Conservation (phyloP, 2,113 vertebrate genomes). For the Mastomys natalensis region DNA sequence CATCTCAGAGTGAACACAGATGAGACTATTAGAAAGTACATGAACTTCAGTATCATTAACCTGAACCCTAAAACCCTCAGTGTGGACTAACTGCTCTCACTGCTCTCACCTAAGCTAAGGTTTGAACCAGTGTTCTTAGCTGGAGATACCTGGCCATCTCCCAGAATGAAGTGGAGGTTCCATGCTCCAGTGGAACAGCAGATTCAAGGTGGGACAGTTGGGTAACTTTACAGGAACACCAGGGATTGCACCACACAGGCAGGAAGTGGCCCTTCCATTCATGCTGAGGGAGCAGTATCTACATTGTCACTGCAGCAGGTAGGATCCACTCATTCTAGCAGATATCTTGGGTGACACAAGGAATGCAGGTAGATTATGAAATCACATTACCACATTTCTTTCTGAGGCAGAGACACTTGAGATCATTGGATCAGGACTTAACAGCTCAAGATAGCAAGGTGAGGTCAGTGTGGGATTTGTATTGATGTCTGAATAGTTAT, state of each 20-base stretch:
- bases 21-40: background rate
- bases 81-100: background rate
- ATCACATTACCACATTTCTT: accelerated
- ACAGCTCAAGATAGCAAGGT: background rate
- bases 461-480: background rate
- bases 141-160: background rate
- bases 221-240: accelerated
- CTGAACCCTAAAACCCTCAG: background rate
- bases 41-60: background rate
- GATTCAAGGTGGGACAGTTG: too few relatives aligned
- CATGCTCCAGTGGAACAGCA: too few relatives aligned
- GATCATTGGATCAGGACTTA: background rate
- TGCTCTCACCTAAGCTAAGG: background rate
- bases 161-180: too few relatives aligned
- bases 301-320: background rate
- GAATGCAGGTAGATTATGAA: background rate
- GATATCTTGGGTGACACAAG: background rate
- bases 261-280: background rate
- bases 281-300: background rate
- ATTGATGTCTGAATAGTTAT: background rate
- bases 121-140: background rate
- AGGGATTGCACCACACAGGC: background rate
- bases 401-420: background rate
- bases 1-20: too few relatives aligned
- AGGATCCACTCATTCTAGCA: background rate